Evolutionary conservation across 2,113 vertebrate species (phyloP), one percentile per base, ranked within the genome.

Genomic region (Equus quagga): DNA sequence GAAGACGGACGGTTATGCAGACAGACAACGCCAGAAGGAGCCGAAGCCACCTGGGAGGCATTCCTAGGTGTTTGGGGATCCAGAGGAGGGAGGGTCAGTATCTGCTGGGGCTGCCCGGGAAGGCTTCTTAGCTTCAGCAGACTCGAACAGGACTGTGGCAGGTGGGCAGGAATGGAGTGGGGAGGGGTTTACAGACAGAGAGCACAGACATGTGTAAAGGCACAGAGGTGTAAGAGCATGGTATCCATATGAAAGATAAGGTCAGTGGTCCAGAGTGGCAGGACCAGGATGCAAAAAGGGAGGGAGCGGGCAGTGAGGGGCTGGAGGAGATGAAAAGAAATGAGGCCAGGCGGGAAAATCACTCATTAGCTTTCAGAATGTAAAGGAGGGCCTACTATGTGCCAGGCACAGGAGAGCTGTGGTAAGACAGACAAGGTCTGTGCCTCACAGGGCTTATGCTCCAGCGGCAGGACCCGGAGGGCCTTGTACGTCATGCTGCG

Each of bases 381-480:
- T 31, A n/a, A 72, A 31, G 13, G 21, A 31, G 24, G n/a, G n/a
- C 28, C 44, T 17, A 33, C 9, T 41, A 5, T 26, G 76, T 3
- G 36, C 56, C 62, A 60, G 69, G 70, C 24, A 41, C 36, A 24
- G 8, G 13, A 41, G 36, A 80, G 4, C 19, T 0, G 0, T 4
- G 8, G 41, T 17, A 31, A 51, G 41, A 65, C 2, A 89, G n/a
- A 70, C 4, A 14, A 78, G 64, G 54, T 62, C 28, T 81, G 51
- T 21, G 65, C 5, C 54, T 41, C 2, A 1, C 1, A 3, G 49
- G 33, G 31, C 49, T 31, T 41, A 28, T 9, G 4, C 18, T 26
- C 28, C 28, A 54, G 0, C 0, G 2, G 1, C 41, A 28, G 54
- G 69, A 23, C n/a, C 56, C 0, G 15, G 41, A n/a, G 49, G 88